Percentiles rank a stretch among this genome's conserved stretches.
phyloP scores from a whole-genome alignment of 2,797 vertebrate genomes.

The Clarias laeviceps region DNA sequence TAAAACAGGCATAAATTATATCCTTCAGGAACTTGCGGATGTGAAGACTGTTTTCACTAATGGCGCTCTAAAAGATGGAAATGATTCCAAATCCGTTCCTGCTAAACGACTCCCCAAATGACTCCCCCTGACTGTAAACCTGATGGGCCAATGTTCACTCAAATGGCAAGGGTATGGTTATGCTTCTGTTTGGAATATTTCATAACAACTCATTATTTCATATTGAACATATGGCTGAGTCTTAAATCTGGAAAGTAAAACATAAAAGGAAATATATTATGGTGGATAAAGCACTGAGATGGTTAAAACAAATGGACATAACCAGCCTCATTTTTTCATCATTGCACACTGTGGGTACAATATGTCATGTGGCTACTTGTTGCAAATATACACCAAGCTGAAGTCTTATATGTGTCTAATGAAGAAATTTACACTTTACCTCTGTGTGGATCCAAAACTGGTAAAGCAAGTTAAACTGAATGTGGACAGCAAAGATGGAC shows the following conservation, averaged over 20 bases:
- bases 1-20: slow-evolving; percentile 78
- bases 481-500: slow-evolving; percentile 86
- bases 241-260: slow-evolving; percentile 11
- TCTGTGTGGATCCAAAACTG: slow-evolving; percentile 98
- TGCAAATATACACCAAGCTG: neutral
- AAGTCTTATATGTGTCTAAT: neutral
- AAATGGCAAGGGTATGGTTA: slow-evolving; percentile 64
- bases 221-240: slow-evolving; percentile 70
- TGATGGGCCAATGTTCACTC: slow-evolving; percentile 67
- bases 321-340: neutral
- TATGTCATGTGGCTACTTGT: neutral
- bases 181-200: slow-evolving; percentile 81
- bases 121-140: slow-evolving; percentile 69
- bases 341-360: neutral
- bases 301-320: slow-evolving; percentile 2
- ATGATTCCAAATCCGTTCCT: slow-evolving; percentile 70
- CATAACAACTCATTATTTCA: slow-evolving; percentile 78
- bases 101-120: slow-evolving; percentile 66
- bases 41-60: slow-evolving; percentile 76
- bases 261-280: neutral
- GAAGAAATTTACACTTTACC: slow-evolving; percentile 71
- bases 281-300: neutral
- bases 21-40: slow-evolving; percentile 72
- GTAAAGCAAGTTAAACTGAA: slow-evolving; percentile 92
- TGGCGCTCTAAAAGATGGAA: slow-evolving; percentile 74